Base-by-base conservation (phyloP, 2,797 vertebrate genomes). In the Anguilla anguilla region DNA sequence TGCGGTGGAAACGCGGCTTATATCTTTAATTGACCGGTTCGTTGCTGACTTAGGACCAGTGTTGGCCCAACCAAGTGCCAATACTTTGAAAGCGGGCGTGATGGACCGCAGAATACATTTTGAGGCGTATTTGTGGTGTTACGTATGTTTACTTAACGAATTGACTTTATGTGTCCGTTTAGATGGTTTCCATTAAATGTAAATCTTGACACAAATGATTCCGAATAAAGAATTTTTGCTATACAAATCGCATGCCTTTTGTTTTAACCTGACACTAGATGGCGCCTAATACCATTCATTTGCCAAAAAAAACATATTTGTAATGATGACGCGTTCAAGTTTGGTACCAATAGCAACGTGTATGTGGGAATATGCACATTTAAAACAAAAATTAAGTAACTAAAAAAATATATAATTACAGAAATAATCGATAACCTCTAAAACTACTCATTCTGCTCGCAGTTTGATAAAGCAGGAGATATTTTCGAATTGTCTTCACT, bases 401-500 rank as follows among this genome's bases (percentile, higher is more conserved):
- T 22, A 69, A 25, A 87, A 49, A 87, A 6, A 17, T 35, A 55
- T 61, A 7, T 31, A 19, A 69, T 31, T n/a, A 82, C 43, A 53
- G 17, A 49, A 49, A 28, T 43, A 25, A 2, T 28, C 39, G 1
- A 67, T 82, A 6, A 6, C n/a, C 3, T 28, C 55, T n/a, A 84
- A 35, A 57, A 59, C 46, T 55, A 2, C 19, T 10, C n/a, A 64
- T n/a, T 39, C 46, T 39, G 49, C 17, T 55, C 7, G 77, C 31
- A n/a, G 59, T 39, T 28, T 61, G 72, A 5, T 51, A 13, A 25
- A n/a, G 55, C 61, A 39, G 10, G 35, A 6, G 74, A 57, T 55
- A 81, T 67, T 67, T 84, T 84, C 5, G 10, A 74, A 64, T 59
- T 74, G 87, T 74, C 87, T 87, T 85, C 81, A 85, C 28, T 85